Conservation (phyloP, 2,888 invertebrate genomes). For the Bellardia bayeri region DNA sequence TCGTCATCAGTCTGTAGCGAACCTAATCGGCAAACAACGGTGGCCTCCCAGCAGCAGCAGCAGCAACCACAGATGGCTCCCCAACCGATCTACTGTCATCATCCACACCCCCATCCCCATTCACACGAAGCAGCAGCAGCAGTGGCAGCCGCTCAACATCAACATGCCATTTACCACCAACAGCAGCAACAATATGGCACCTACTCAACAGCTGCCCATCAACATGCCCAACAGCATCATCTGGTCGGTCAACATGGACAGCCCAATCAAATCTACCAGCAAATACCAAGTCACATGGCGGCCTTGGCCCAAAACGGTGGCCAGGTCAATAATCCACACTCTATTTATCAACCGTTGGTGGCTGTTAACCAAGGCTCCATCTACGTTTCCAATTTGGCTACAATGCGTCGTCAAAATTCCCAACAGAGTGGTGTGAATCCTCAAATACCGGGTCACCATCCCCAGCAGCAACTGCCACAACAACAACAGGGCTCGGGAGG, state of each 20-base stretch:
- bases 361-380: conserved; percentile 81
- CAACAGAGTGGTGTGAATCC: conserved; percentile 78
- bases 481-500: conserved; percentile 69
- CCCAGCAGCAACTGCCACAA: conserved; percentile 77
- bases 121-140: conserved; percentile 84
- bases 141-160: conserved; percentile 85
- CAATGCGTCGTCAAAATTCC: conserved; percentile 82
- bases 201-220: conserved; percentile 78
- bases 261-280: conserved; percentile 83
- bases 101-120: conserved; percentile 84
- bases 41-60: conserved; percentile 77
- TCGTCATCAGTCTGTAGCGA: conserved; percentile 86
- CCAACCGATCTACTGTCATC: conserved; percentile 84
- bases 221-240: conserved; percentile 80
- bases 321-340: conserved; percentile 82
- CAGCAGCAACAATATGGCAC: conserved; percentile 82
- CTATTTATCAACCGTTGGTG: conserved; percentile 82
- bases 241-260: conserved; percentile 79
- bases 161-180: conserved; percentile 85
- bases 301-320: conserved; percentile 76
- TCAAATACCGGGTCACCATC: conserved; percentile 80
- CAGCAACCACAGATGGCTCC: conserved; percentile 80
- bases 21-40: conserved; percentile 79
- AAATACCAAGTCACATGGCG: conserved; percentile 82
- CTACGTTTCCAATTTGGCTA: conserved; percentile 82